Base-by-base conservation (phyloP, 2,113 vertebrate genomes). In the Chaenogobius annularis region DNA sequence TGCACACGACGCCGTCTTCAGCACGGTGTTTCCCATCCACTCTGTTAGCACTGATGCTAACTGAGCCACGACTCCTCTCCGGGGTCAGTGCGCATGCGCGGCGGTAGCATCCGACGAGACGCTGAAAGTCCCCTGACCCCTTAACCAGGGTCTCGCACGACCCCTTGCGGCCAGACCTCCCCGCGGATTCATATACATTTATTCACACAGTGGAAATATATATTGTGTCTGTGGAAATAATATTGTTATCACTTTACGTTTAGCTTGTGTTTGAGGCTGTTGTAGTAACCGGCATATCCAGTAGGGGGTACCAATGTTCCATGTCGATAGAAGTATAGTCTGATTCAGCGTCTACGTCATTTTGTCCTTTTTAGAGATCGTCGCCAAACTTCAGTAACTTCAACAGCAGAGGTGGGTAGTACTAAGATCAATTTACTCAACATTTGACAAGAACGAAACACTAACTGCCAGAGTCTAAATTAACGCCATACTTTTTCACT, bases 31-130 rank as follows among this genome's bases (percentile, higher is more conserved):
- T 66, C 73, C 78, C 83, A 35, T 74, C 47, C 81, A 66, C 50
- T 43, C 62, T 31, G 81, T 56, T 90, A 89, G 87, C 86, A 78
- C n/a, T 19, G 17, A 82, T 78, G 90, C 88, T 91, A 91, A 80
- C 73, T 6, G 22, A 85, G 61, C 79, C 78, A 77, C 81, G 79
- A 70, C 66, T 72, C 54, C 50, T 11, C 73, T 74, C 19, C 37
- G 55, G 20, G 68, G 20, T 8, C 48, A 20, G 3, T 0, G 77
- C 90, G 89, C 90, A 89, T 87, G 90, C 90, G 89, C 82, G 59
- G 9, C 15, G 1, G 50, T 54, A 69, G 20, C 35, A 50, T 46
- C 67, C 37, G 11, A 23, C 19, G 23, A 20, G 13, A 64, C 47
- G 61, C 35, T 79, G 77, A 68, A 15, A 73, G 79, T 77, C 73